Percentiles rank a stretch among this genome's conserved stretches.
Evolutionary conservation across 2,113 vertebrate species (phyloP).

Genomic region (Sapajus apella): DNA sequence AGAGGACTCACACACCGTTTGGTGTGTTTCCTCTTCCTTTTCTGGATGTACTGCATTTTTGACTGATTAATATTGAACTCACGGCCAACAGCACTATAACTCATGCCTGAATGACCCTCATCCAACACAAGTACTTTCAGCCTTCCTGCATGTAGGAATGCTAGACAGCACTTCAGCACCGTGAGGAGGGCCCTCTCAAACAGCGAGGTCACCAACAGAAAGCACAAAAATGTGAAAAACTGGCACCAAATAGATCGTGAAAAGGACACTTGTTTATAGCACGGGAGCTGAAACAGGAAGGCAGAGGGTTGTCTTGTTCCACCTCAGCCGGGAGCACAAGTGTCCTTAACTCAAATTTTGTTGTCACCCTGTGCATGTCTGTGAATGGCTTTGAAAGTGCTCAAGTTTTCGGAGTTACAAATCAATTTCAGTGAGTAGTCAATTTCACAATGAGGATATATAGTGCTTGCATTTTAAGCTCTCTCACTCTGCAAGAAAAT

Average conservation of each 20-base stretch:
- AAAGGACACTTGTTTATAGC: not conserved
- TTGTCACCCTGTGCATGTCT: not conserved
- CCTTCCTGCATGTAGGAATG: not conserved
- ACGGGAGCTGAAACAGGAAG: too few species aligned
- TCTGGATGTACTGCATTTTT: not conserved
- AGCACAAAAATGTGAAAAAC: not conserved
- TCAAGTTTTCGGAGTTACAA: not conserved
- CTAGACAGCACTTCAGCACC: not conserved
- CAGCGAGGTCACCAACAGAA: not conserved
- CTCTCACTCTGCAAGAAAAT: not conserved
- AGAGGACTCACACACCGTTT: not conserved
- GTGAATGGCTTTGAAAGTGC: not conserved
- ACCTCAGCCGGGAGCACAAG: not conserved
- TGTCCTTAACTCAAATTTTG: not conserved
- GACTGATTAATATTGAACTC: not conserved
- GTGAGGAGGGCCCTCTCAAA: not conserved
- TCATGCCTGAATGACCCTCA: not conserved
- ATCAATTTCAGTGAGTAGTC: not conserved
- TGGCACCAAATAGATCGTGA: not conserved
- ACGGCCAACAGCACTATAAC: not conserved
- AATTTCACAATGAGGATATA: not conserved
- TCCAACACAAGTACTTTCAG: not conserved
- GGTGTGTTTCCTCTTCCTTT: not conserved
- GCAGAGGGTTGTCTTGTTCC: not conserved
- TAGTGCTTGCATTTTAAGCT: not conserved